Base-by-base conservation (phyloP, 2,797 vertebrate genomes). In the Lepus oiostolus region DNA sequence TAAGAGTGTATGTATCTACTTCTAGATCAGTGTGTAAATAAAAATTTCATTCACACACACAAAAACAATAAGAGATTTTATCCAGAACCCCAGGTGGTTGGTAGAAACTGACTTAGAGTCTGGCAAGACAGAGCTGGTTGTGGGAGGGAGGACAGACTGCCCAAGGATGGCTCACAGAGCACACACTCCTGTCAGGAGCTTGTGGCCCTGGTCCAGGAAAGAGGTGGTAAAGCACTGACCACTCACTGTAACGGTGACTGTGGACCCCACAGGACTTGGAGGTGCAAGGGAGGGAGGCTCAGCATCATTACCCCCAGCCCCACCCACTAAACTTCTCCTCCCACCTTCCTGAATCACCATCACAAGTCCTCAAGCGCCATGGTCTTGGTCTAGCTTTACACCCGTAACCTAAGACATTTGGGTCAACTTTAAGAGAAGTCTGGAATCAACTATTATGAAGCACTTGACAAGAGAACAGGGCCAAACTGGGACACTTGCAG, bases 1-100 rank as follows among this genome's bases (percentile, higher is more conserved):
- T 99, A 98, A 99, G 97, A 98, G 98, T 99, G 99, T 99, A 99
- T 99, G 99, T 99, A 99, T 99, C 99, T 99, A 98, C 99, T 99
- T 98, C 98, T 98, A 98, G 99, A 99, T 99, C 99, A 98, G 98
- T 98, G 98, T 99, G 99, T 99, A 99, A 99, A 99, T 99, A 99
- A 99, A 99, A 99, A 98, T 98, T 98, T 99, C 98, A 96, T 99
- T 99, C 98, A 99, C 99, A 99, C 42, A 47, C 42, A 47, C 42
- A 9, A 47, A 47, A 47, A 47, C 9, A 47, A 47, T 47, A 47
- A 47, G 42, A 47, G 42, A 63, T 63, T 84, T 76, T 83, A 63
- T 28, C 58, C 65, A 54, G 62, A 22, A 67, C 11, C 50, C 70
- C 47, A 1, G 4, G 7, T 4, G 14, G 19, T n/a, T 92, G 35